Percentiles rank a stretch among this genome's conserved stretches.
phyloP scores from a whole-genome alignment of 2,797 vertebrate genomes.

The Alfaro cultratus region DNA sequence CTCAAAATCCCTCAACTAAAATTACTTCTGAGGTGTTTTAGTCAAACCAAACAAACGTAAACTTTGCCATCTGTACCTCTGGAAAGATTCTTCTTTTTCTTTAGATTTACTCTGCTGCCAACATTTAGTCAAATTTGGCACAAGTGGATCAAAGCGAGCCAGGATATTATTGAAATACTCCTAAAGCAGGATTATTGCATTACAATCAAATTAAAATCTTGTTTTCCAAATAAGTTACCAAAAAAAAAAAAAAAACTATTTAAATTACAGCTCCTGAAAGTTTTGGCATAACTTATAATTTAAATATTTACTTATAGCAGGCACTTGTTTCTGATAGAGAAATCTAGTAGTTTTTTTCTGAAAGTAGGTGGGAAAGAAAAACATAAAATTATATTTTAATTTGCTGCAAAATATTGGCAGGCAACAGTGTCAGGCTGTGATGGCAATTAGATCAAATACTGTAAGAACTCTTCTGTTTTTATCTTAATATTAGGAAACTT shows the following conservation, averaged over 20 bases:
- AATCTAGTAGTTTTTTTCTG: slow-evolving; percentile 8
- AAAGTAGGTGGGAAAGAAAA: slow-evolving; percentile 1
- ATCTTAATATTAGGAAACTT: slow-evolving; percentile 14
- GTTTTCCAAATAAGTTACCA: not conserved
- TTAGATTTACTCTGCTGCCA: not conserved
- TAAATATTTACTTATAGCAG: slow-evolving; percentile 27
- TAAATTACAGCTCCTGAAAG: not conserved
- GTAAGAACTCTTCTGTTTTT: not conserved
- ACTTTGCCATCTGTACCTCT: not conserved
- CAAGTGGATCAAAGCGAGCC: not conserved
- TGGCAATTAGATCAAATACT: slow-evolving; percentile 9
- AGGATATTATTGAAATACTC: not conserved
- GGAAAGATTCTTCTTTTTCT: not conserved
- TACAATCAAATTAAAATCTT: not conserved
- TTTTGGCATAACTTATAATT: slow-evolving; percentile 1
- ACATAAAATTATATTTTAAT: not conserved
- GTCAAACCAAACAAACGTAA: not conserved
- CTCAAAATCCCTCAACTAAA: slow-evolving; percentile 9
- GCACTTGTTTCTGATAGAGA: slow-evolving; percentile 53
- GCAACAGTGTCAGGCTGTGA: slow-evolving; percentile 1
- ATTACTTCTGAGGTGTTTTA: not conserved
- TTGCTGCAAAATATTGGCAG: slow-evolving; percentile 3
- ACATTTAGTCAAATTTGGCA: not conserved
- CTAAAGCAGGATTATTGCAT: not conserved
- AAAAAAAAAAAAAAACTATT: not conserved